A percentile compares a stretch with the other conserved stretches of the same genome.
Evolutionary conservation across 2,113 vertebrate genomes (phyloP).

Genomic region (Phaethon lepturus): DNA sequence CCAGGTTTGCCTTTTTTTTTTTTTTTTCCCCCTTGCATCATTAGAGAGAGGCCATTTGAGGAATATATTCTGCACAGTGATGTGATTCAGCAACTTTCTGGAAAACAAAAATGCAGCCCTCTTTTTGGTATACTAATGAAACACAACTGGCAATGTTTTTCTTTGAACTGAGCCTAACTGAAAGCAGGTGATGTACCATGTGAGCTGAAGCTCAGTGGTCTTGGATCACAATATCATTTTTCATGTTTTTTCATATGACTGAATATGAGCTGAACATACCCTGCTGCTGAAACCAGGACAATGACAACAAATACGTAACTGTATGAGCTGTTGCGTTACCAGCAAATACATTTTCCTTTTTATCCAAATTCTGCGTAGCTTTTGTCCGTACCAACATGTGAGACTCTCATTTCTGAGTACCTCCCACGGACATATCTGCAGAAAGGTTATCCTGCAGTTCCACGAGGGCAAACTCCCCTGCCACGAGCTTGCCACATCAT

Average conservation of each 20-base stretch:
- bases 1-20: neutral
- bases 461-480: neutral
- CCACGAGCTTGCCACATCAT: neutral
- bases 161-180: neutral
- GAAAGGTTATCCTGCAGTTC: neutral
- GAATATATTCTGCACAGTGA: neutral
- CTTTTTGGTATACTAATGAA: neutral
- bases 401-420: neutral
- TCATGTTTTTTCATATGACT: neutral
- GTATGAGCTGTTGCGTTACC: neutral
- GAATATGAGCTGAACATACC: neutral
- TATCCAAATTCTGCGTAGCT: neutral
- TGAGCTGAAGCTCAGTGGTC: neutral
- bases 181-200: neutral
- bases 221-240: neutral
- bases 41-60: neutral
- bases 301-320: neutral
- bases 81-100: constrained; percentile 60
- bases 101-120: constrained; percentile 2
- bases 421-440: neutral
- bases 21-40: neutral
- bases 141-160: constrained; percentile 19
- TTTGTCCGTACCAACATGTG: neutral
- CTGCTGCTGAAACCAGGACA: neutral
- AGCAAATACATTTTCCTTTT: constrained; percentile 11